Evolutionary conservation across 1,140 invertebrate genomes (phyloP).

Genomic region (Mycetomoellerius zeteki): DNA sequence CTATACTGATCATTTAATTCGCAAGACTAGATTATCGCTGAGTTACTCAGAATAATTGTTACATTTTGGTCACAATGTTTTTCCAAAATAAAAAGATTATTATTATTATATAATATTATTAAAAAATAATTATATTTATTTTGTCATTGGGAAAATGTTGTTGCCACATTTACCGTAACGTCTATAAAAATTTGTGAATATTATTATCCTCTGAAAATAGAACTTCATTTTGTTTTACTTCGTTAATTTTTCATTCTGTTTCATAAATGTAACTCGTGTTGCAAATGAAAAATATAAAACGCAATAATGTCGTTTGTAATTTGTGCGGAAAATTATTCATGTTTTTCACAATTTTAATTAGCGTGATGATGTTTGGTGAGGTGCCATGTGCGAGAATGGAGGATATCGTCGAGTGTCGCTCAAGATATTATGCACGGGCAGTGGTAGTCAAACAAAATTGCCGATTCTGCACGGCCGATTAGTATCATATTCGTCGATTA

Average conservation of each 20-base stretch:
- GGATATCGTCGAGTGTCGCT: background rate
- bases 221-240: slow-evolving; percentile 36
- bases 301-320: background rate
- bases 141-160: slow-evolving; percentile 8
- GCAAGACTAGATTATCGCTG: background rate
- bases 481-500: slow-evolving; percentile 54
- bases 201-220: slow-evolving; percentile 1
- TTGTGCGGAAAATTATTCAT: slow-evolving; percentile 16
- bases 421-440: background rate
- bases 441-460: slow-evolving; percentile 29
- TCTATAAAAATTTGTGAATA: slow-evolving; percentile 13
- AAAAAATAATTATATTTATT: background rate
- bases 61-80: background rate
- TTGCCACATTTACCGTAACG: background rate
- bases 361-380: background rate
- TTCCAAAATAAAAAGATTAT: background rate
- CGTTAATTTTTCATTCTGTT: slow-evolving; percentile 14
- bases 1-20: background rate
- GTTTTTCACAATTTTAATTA: slow-evolving; percentile 37
- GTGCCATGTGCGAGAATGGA: background rate
- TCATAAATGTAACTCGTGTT: background rate
- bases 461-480: slow-evolving; percentile 19
- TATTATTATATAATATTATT: background rate
- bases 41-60: background rate
- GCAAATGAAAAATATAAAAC: background rate